Evolutionary conservation across 2,797 vertebrate species (phyloP), one percentile per base, ranked within the genome.

Genomic region (Emydoidea blandingii): DNA sequence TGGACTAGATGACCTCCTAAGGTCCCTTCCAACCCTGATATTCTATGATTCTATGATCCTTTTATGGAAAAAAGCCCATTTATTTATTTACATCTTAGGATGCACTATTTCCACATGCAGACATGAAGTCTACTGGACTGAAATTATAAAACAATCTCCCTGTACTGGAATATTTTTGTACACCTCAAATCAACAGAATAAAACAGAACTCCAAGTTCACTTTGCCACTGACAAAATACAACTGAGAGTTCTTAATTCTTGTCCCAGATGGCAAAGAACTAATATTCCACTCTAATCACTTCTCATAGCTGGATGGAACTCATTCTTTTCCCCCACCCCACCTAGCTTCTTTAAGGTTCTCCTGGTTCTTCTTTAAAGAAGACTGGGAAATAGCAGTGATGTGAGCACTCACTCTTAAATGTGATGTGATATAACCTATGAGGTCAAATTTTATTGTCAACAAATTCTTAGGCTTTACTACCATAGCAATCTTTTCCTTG

Each of bases 361-460:
- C 59, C 29, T 78, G n/a, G 50, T 53, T 72, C 37, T 85, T 31
- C n/a, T 78, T 86, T 41, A 90, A 49, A 79, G 92, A 87, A 6
- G 1, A 82, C 78, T 88, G 91, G 53, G 65, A 57, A 94, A 88
- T 50, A 95, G 54, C 23, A 90, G 81, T 81, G 54, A 85, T 83
- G 92, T 0, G 0, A 83, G 11, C 62, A 54, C 76, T 91, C 52
- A 81, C 59, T 59, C 87, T 74, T 82, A 94, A 95, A 89, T 8
- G 81, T 53, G 86, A 59, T 49, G 83, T 92, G 86, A 41, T 74
- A 41, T 74, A 88, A 91, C 79, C 37, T 96, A 92, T 91, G 92
- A 53, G 34, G 90, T 49, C 11, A 85, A n/a, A 7, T 87, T 94
- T 95, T 97, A 96, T 86, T 89, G 79, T 59, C 52, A 92, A 53